Conservation (phyloP, 2,888 invertebrate genomes). For the Ernsta delagoae region DNA sequence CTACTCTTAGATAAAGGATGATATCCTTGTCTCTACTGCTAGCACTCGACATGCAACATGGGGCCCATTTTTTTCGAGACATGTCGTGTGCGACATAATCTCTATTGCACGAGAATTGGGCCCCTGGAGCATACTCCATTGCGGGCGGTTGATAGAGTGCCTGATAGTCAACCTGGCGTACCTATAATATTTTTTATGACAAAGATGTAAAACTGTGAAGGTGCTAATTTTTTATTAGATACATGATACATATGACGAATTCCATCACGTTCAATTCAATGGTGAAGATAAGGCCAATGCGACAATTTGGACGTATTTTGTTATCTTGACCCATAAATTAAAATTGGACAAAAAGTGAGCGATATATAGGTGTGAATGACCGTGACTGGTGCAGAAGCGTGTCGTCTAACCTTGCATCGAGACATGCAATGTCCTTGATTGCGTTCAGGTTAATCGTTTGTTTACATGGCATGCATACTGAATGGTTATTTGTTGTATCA, state of each 20-base stretch:
- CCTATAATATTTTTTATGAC: no score
- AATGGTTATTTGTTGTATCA: no score
- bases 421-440: neutral
- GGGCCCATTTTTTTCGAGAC: no score
- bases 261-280: neutral
- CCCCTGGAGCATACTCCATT: no score
- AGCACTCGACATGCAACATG: no score
- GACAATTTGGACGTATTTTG: constrained; percentile 13
- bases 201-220: no score
- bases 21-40: no score
- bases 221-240: constrained; percentile 1
- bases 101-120: no score
- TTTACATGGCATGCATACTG: neutral
- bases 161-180: no score
- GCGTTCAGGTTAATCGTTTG: neutral
- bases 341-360: constrained; percentile 17
- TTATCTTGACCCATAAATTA: constrained; percentile 24
- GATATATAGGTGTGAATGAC: constrained; percentile 39
- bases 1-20: no score
- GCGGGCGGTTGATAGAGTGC: no score
- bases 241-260: constrained; percentile 4
- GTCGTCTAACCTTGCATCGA: constrained; percentile 15
- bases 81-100: no score
- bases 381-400: constrained; percentile 41
- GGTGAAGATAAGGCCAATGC: constrained; percentile 21